Evolutionary conservation across 2,888 invertebrate genomes (phyloP).

Genomic region (Empis stercorea): DNA sequence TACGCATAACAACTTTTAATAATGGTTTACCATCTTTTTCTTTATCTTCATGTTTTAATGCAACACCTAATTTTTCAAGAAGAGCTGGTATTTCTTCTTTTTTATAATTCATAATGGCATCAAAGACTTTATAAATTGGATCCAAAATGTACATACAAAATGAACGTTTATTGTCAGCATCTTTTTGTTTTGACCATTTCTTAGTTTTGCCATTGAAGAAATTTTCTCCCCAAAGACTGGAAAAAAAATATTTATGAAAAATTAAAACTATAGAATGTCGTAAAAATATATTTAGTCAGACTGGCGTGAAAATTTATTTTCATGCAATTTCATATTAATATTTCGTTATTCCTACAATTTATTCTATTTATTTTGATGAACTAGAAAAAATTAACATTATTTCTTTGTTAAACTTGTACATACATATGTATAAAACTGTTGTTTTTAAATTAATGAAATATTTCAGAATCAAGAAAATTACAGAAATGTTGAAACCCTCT

Average conservation of each 20-base stretch:
- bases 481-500: too few relatives aligned
- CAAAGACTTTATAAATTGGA: slow-evolving; percentile 92
- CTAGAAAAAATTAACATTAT: too few relatives aligned
- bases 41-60: slow-evolving; percentile 86
- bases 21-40: slow-evolving; percentile 94
- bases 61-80: slow-evolving; percentile 81
- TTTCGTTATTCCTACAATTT: too few relatives aligned
- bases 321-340: too few relatives aligned
- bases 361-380: too few relatives aligned
- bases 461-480: too few relatives aligned
- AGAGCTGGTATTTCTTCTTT: slow-evolving; percentile 86
- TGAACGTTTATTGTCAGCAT: slow-evolving; percentile 84
- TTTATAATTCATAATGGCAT: slow-evolving; percentile 78
- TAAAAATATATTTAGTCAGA: too few relatives aligned
- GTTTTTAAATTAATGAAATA: too few relatives aligned
- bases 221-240: slow-evolving; percentile 89
- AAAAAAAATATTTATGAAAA: background rate
- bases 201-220: slow-evolving; percentile 96
- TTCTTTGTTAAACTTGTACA: too few relatives aligned
- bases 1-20: slow-evolving; percentile 95
- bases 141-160: slow-evolving; percentile 99
- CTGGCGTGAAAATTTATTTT: too few relatives aligned
- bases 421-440: too few relatives aligned
- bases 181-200: slow-evolving; percentile 95
- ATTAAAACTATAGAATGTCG: too few relatives aligned